Evolutionary conservation across 2,888 invertebrate genomes (phyloP).

Genomic region (Limnephilus rhombicus): DNA sequence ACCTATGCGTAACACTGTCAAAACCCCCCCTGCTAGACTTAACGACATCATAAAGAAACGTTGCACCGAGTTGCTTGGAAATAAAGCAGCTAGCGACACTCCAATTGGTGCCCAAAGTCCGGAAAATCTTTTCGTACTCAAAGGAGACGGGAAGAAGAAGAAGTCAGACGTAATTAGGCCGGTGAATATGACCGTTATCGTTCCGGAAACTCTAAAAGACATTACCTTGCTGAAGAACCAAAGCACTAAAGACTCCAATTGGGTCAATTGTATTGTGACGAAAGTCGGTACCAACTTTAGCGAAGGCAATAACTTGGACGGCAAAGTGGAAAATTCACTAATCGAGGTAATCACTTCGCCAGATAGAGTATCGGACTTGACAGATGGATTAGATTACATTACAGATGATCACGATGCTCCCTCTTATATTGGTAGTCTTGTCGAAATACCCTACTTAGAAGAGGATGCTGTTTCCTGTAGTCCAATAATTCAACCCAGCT

Average conservation of each 20-base stretch:
- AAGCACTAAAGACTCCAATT: background rate
- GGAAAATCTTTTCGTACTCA: constrained; percentile 13
- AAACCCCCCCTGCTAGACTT: background rate
- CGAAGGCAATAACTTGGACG: background rate
- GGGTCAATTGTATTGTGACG: constrained; percentile 29
- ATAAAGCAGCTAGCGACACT: background rate
- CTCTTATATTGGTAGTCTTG: constrained; percentile 22
- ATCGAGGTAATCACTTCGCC: background rate
- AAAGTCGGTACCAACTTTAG: background rate
- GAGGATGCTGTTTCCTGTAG: background rate
- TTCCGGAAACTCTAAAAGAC: constrained; percentile 31
- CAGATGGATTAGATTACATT: background rate
- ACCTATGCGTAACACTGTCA: background rate
- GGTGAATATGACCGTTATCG: constrained; percentile 35
- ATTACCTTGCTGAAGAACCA: background rate
- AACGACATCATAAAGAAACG: background rate
- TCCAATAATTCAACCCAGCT: background rate
- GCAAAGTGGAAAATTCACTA: background rate
- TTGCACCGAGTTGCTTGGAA: background rate
- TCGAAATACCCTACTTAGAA: constrained; percentile 42
- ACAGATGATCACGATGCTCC: constrained; percentile 28
- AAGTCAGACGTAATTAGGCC: background rate
- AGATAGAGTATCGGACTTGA: background rate
- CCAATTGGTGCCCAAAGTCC: background rate
- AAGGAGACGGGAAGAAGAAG: constrained; percentile 32